Conservation (phyloP, 37 sponge, comb jelly and placozoan species). For the Mnemiopsis leidyi region DNA sequence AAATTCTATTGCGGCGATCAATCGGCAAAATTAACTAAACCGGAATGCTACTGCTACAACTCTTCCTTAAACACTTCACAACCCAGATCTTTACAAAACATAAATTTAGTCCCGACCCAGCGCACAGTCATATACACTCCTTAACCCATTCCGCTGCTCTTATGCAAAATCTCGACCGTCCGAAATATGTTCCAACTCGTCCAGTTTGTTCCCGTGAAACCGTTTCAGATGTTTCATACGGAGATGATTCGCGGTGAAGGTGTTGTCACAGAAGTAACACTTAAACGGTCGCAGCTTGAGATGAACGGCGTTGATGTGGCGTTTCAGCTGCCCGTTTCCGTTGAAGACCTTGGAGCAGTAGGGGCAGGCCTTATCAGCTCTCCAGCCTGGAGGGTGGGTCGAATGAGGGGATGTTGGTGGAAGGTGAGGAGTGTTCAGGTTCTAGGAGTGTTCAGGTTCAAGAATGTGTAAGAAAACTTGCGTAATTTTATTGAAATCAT, state of each 20-base stretch:
- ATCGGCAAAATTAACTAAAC: too few relatives aligned
- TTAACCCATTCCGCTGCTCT: too few relatives aligned
- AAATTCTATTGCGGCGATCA: too few relatives aligned
- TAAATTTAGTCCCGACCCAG: too few relatives aligned
- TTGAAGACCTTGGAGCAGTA: slow-evolving; percentile 18
- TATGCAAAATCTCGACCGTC: too few relatives aligned
- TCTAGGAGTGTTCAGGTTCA: background rate
- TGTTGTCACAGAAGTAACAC: background rate
- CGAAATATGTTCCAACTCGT: too few relatives aligned
- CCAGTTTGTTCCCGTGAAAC: too few relatives aligned
- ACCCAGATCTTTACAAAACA: too few relatives aligned
- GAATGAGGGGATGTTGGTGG: background rate
- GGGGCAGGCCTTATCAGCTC: too few relatives aligned
- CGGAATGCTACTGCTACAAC: too few relatives aligned
- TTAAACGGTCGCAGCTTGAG: slow-evolving; percentile 1
- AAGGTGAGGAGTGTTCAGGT: background rate
- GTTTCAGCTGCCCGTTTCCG: background rate
- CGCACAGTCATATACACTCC: too few relatives aligned
- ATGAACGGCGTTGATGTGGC: background rate
- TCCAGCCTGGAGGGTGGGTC: background rate
- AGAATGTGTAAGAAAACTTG: background rate
- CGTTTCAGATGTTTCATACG: background rate
- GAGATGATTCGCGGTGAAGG: background rate
- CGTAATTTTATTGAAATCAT: background rate
- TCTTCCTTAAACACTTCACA: too few relatives aligned